Conservation (phyloP, 2,113 vertebrate genomes). For the Muntiacus reevesi region DNA sequence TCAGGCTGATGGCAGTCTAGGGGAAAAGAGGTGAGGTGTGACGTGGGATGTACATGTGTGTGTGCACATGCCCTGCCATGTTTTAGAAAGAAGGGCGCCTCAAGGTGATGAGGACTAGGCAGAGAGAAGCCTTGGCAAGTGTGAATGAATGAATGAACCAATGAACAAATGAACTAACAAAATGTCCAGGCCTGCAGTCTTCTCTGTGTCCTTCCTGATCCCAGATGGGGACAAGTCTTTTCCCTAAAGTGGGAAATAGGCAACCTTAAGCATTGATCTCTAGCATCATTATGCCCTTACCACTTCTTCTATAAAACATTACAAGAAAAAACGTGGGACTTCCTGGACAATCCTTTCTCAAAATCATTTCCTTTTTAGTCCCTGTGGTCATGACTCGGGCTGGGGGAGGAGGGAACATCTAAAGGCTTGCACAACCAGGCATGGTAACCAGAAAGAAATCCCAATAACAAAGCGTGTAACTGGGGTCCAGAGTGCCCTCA, state of each 20-base stretch:
- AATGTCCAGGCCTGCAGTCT: background rate
- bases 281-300: background rate
- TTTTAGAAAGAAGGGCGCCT: background rate
- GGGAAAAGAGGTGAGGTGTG: background rate
- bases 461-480: background rate
- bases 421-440: background rate
- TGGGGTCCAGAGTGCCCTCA: no score
- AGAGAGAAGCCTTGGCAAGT: background rate
- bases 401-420: background rate
- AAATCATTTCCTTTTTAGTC: background rate
- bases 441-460: background rate
- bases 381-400: no score
- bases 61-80: rapidly evolving
- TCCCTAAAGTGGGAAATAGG: background rate
- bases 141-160: background rate
- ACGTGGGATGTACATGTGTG: background rate
- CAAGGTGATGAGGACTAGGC: background rate
- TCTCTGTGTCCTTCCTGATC: background rate
- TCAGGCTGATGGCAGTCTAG: background rate
- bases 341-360: background rate
- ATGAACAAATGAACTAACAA: background rate
- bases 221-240: background rate
- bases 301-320: background rate
- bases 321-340: background rate
- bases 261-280: background rate